A percentile compares a stretch with the other conserved stretches of the same genome.
These are phyloP conservation scores for Pyrrhia umbra DNA, from an alignment of 2,888 invertebrate genomes.

Conservation along the genomic window DNA sequence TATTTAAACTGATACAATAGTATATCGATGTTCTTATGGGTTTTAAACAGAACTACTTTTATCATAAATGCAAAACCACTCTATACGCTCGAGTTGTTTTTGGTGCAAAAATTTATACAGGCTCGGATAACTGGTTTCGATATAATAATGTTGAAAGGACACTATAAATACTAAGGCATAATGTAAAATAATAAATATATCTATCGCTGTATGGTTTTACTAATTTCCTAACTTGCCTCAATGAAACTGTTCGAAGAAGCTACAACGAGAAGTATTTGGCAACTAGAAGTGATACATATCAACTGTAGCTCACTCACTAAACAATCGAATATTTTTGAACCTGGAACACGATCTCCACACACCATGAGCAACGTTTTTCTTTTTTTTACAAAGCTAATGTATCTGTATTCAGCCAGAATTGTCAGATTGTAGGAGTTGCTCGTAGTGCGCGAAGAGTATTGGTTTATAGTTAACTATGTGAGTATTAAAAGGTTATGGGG, in stretches of 20 bases:
- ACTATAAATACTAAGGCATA: slow-evolving; percentile 77
- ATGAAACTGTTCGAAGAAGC: slow-evolving; percentile 81
- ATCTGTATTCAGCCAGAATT: slow-evolving; percentile 63
- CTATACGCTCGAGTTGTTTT: slow-evolving; percentile 50
- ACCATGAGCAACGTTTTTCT: slow-evolving; percentile 73
- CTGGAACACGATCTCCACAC: slow-evolving; percentile 77
- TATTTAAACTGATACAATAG: slow-evolving; percentile 68
- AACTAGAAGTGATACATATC: slow-evolving; percentile 87
- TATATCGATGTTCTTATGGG: slow-evolving; percentile 66
- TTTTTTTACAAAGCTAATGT: slow-evolving; percentile 38
- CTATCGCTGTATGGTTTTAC: slow-evolving; percentile 80
- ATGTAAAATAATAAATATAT: slow-evolving; percentile 84
- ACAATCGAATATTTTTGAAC: slow-evolving; percentile 81
- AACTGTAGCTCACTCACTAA: slow-evolving; percentile 80
- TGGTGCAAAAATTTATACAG: slow-evolving; percentile 55
- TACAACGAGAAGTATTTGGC: slow-evolving; percentile 87
- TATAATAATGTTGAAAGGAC: slow-evolving; percentile 64
- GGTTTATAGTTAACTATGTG: slow-evolving; percentile 78
- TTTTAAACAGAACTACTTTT: slow-evolving; percentile 76
- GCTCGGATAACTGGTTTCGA: slow-evolving; percentile 65
- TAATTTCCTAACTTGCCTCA: slow-evolving; percentile 80
- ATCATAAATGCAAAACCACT: slow-evolving; percentile 83
- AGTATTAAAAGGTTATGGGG: slow-evolving; percentile 84
- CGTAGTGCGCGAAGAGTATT: slow-evolving; percentile 75
- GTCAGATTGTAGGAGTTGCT: slow-evolving; percentile 62